Evolutionary conservation across 2,113 vertebrate species (phyloP), one percentile per base, ranked within the genome.

Genomic region (Sinosuthora webbiana): DNA sequence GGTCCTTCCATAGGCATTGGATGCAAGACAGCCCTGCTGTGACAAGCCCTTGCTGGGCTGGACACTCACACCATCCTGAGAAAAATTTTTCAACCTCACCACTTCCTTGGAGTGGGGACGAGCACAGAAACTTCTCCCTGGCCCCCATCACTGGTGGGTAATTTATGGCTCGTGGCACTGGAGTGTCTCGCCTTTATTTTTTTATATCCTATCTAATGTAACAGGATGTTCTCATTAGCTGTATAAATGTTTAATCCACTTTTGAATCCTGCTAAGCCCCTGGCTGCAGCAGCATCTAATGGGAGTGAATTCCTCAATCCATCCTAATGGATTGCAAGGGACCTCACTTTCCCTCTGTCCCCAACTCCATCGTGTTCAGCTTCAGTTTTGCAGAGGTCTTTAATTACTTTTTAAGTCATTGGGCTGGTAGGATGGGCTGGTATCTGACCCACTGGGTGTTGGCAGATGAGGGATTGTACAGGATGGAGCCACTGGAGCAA

Each of bases 201-300:
- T 97, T 96, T 81, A 96, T 95, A 92, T 91, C 96, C 83, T 28
- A 37, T 85, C 93, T 95, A 69, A 96, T 92, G 68, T 97, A 88
- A 95, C 94, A 95, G 85, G 92, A 95, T 96, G 95, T 95, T 96
- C 96, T 95, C 95, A 97, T 97, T 96, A 96, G 83, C 90, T 84
- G 13, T 56, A 97, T 96, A 70, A 93, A 97, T 96, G 92, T 95
- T 97, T 97, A 93, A 96, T 96, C 88, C 77, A 28, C 88, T 96
- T 90, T 60, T 64, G 94, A 86, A 52, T 88, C 90, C 30, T 81
- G 68, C 73, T 81, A 69, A 89, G 92, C 87, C 87, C 71, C 88
- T 73, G 80, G 68, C 94, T 93, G 88, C 78, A 41, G 82, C 79
- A 50, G 39, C 37, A 55, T 49, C 92, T 91, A 69, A 94, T 83